Conservation (phyloP, 1,140 invertebrate species). For the Sitobion miscanthi region DNA sequence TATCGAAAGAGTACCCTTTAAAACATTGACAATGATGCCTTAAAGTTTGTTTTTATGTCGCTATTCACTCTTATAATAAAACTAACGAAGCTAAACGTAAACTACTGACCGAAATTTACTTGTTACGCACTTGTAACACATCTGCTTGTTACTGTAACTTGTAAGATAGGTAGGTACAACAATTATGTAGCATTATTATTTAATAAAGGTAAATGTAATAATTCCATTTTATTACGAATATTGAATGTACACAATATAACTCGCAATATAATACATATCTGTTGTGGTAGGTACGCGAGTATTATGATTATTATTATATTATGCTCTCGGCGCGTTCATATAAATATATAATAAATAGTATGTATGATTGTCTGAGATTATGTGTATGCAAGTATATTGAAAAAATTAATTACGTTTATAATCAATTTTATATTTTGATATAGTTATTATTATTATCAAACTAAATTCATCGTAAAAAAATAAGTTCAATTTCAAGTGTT, state of each 20-base stretch:
- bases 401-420: not conserved
- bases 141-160: no score
- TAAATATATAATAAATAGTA: not conserved
- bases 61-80: not conserved
- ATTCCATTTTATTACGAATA: no score
- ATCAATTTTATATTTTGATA: not conserved
- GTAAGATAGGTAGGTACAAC: not conserved
- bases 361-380: not conserved
- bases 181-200: not conserved
- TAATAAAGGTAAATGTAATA: no score
- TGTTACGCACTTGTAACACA: not conserved
- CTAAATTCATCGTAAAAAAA: not conserved
- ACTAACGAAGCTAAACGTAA: not conserved
- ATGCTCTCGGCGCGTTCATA: not conserved
- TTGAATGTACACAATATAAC: no score
- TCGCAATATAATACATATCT: no score
- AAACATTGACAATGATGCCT: not conserved
- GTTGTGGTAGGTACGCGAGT: no score
- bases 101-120: not conserved
- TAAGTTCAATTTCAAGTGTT: not conserved
- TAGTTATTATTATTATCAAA: not conserved
- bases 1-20: not conserved
- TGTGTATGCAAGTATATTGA: not conserved
- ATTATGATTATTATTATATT: not conserved
- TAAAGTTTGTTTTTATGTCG: not conserved